Base-by-base conservation (phyloP, 2,888 invertebrate genomes). In the Synergus itoensis region DNA sequence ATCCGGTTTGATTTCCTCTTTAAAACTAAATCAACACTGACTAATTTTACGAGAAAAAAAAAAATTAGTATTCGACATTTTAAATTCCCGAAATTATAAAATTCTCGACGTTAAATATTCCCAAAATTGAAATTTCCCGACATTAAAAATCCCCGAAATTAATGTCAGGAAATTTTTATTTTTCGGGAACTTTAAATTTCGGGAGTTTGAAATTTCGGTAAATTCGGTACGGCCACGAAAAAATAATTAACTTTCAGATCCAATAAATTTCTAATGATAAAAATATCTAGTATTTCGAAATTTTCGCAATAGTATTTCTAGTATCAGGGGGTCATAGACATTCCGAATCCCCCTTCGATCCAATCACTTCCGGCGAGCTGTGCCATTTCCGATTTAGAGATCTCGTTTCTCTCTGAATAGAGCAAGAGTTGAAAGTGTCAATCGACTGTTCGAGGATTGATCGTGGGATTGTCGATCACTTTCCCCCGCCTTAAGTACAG, bases 1-100 rank as follows among this genome's bases (percentile, higher is more conserved):
- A 73, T 73, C 73, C 53, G 53, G 73, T 73, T 73, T 53, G 48
- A 73, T 73, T 73, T 73, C 40, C 53, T 36, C 73, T 73, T 48
- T 28, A 73, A 73, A 73, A 73, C 36, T 48, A 36, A 48, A 48
- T 43, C n/a, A 28, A 53, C 4, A 28, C n/a, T 18, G 48, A 36
- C 45, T 16, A 69, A 65, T 40, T 28, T 28, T 28, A 28, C 28
- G 28, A 28, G 28, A 28, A 28, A 28, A 28, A 28, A 28, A 0
- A 28, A 28, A n/a, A n/a, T n/a, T n/a, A n/a, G n/a, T n/a, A n/a
- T n/a, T 28, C 3, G 28, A 28, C 28, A 28, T 28, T 28, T 28
- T 28, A 28, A 28, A 28, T 28, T 28, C 28, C 28, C 28, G 28
- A 28, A 28, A 41, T n/a, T 53, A 53, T 0, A 1, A n/a, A 53